Conservation (phyloP, 2,888 invertebrate genomes). For the Drosophila paracracens region DNA sequence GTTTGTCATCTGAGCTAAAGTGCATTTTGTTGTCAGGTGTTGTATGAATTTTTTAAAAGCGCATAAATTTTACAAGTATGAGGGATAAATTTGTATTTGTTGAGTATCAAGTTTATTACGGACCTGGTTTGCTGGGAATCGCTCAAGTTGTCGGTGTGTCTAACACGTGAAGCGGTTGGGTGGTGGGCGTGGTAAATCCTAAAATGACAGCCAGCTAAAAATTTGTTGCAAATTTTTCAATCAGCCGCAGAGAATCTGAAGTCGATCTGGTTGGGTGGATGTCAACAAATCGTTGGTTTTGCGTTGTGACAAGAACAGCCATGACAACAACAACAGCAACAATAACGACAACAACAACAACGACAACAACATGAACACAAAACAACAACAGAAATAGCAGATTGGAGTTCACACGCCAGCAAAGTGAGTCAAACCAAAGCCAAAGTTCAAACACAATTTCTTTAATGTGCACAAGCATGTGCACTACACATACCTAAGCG, state of each 20-base stretch:
- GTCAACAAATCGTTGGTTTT: conserved; percentile 47
- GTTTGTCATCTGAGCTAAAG: conserved; percentile 54
- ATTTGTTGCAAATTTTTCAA: conserved; percentile 76
- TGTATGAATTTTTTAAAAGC: conserved; percentile 68
- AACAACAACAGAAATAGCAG: conserved; percentile 19
- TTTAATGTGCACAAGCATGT: conserved; percentile 72
- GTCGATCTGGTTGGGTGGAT: conserved; percentile 15
- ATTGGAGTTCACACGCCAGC: conserved; percentile 68
- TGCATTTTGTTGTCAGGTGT: conserved; percentile 77
- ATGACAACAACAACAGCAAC: conserved; percentile 24
- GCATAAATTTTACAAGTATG: conserved; percentile 56
- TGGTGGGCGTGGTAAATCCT: conserved; percentile 19
- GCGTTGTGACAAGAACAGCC: conserved; percentile 38
- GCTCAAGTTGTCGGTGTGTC: conserved; percentile 36
- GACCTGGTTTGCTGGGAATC: conserved; percentile 35
- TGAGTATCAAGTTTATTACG: conserved; percentile 58
- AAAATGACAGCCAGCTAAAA: conserved; percentile 54
- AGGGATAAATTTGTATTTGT: not conserved
- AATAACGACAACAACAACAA: conserved; percentile 14
- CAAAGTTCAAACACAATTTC: conserved; percentile 81
- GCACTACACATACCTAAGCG: conserved; percentile 22
- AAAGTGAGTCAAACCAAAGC: conserved; percentile 73
- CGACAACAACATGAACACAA: conserved; percentile 5
- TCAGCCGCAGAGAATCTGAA: conserved; percentile 40
- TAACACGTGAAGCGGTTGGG: not conserved